Base-by-base conservation (phyloP, 1,140 invertebrate species). In the Drosophila ogumai region DNA sequence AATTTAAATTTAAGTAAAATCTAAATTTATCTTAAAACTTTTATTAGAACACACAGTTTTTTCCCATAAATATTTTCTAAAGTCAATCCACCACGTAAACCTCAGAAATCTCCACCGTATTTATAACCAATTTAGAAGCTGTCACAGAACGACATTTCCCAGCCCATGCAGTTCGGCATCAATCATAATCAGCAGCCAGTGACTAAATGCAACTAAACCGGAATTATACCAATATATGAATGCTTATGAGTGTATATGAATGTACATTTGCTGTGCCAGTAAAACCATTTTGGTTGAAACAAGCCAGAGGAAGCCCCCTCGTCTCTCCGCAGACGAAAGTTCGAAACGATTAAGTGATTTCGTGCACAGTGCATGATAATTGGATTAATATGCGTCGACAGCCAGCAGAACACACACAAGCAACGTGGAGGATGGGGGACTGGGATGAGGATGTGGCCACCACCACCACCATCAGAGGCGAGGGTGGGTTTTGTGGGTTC, bases 341-440 rank as follows among this genome's bases (percentile, higher is more conserved):
- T 68, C 54, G 58, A 82, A 64, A 60, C 86, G 86, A 90, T 90
- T 90, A 90, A 90, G 87, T 90, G 86, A 91, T 90, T 88, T 76
- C 79, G 86, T 82, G 78, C 82, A 71, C 82, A 85, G 77, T 85
- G 71, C 87, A 74, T 88, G 80, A 87, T 91, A 91, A 91, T 91
- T 91, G 90, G 90, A 91, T 91, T 91, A 91, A 87, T 81, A 91
- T 87, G 81, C 86, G 90, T 75, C 90, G 82, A 87, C 90, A 91
- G 73, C 80, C 68, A 69, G 61, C 59, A 75, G 40, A 73, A 61
- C 79, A 40, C 60, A 44, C 56, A 38, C 52, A 38, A 22, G 41
- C 38, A 46, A 63, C 31, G 25, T 40, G 25, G 54, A 75, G 73
- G 78, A 55, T 50, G 55, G 10, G 32, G 32, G 32, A 19, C 17